Evolutionary conservation across 2,797 vertebrate species (phyloP), one percentile per base, ranked within the genome.

Genomic region (Sebastes ruberrimus): DNA sequence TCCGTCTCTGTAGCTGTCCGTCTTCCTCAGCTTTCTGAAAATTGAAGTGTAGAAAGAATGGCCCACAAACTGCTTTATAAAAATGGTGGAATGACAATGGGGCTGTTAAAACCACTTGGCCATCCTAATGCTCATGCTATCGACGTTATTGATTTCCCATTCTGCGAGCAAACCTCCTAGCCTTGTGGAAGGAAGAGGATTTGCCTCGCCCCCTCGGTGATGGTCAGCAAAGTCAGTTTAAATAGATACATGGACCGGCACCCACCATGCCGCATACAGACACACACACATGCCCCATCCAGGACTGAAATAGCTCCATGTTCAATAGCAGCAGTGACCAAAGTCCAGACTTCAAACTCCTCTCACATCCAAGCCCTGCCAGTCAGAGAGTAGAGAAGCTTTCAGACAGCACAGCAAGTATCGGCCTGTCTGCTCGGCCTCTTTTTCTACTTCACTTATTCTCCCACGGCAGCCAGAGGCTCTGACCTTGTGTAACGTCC

Each of bases 81-180:
- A 92, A 94, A 91, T 86, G 84, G 71, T 28, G 64, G 86, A 89
- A 91, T 89, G 88, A 95, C 90, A 93, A 91, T 83, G 75, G 85
- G 76, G 84, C 86, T 86, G 86, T 92, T 93, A 92, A 92, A 94
- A 89, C 86, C 84, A 86, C 88, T 91, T 92, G 92, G 89, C 91
- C 85, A 80, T 90, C 85, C 86, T 93, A 92, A 95, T 94, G 91
- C 74, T 83, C 76, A 83, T 87, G 88, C 72, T 87, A 95, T 95
- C 56, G 92, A 94, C 80, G 27, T 85, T 94, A 96, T 95, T 95
- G 95, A 95, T 96, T 95, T 93, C 85, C 89, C 88, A 93, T 94
- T 93, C 89, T 80, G 86, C 75, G 20, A 71, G 88, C 84, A 86
- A 83, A 80, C 86, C 83, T 83, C 69, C 33, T 27, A 79, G 83